These are phyloP conservation scores for Saturnia pavonia DNA, from an alignment of 2,888 invertebrate species.

Conservation along the genomic window DNA sequence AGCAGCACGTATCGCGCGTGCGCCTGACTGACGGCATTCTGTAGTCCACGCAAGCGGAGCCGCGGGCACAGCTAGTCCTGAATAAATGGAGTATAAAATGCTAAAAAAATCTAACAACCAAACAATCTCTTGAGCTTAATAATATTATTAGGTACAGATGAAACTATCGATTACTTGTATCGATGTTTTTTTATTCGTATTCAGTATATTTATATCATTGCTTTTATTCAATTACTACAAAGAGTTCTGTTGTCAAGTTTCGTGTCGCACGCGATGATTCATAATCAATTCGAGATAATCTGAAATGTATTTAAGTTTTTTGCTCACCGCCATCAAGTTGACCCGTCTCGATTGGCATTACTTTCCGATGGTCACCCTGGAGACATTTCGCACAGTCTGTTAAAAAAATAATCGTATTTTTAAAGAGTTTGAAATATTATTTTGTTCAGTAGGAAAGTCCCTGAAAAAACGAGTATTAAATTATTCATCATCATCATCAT, in stretches of 20 bases:
- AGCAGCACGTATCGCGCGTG: too few relatives aligned
- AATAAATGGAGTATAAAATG: too few relatives aligned
- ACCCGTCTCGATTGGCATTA: background rate
- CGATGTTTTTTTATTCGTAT: background rate
- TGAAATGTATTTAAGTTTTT: background rate
- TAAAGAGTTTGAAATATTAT: too few relatives aligned
- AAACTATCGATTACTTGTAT: background rate
- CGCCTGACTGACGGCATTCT: too few relatives aligned
- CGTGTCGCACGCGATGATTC: background rate
- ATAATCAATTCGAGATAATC: background rate
- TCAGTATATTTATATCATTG: background rate
- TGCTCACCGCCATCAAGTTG: background rate
- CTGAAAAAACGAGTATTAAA: background rate
- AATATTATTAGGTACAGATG: too few relatives aligned
- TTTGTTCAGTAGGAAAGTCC: background rate
- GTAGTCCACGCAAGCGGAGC: too few relatives aligned
- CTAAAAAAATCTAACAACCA: too few relatives aligned
- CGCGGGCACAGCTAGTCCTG: too few relatives aligned
- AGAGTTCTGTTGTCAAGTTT: background rate
- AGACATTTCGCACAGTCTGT: too few relatives aligned
- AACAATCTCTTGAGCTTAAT: too few relatives aligned
- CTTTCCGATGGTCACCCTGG: background rate
- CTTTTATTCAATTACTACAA: constrained; percentile 1
- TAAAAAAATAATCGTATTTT: too few relatives aligned
- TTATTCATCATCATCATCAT: too few relatives aligned